A percentile compares a stretch with the other conserved stretches of the same genome.
phyloP scores from a whole-genome alignment of 2,113 vertebrate species.

The Odocoileus virginianus region DNA sequence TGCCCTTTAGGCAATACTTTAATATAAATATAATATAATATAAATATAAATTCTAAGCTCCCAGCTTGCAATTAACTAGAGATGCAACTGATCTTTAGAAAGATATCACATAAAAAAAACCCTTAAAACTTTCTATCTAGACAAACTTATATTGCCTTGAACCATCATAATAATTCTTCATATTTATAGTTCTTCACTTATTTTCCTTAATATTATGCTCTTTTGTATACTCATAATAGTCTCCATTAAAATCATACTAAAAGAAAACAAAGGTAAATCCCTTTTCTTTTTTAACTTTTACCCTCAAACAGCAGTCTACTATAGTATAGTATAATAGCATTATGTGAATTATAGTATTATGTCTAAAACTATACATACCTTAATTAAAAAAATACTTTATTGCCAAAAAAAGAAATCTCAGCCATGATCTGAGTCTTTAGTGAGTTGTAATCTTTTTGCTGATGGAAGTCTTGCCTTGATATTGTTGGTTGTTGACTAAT shows the following conservation, averaged over 20 bases:
- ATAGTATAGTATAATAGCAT: not conserved
- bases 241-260: not conserved
- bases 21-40: too few relatives aligned
- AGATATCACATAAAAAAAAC: not conserved
- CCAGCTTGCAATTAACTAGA: not conserved
- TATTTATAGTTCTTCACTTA: not conserved
- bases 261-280: not conserved
- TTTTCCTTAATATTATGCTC: not conserved
- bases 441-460: not conserved
- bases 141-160: not conserved
- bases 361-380: not conserved
- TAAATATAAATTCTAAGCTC: not conserved
- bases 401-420: not conserved
- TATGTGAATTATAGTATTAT: not conserved
- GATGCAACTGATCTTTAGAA: not conserved
- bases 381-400: not conserved
- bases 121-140: not conserved
- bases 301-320: not conserved
- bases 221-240: not conserved
- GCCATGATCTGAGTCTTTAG: not conserved
- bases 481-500: not conserved
- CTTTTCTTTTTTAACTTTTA: not conserved
- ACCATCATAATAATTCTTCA: not conserved
- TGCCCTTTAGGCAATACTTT: not conserved
- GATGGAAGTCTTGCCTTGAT: not conserved